These are phyloP conservation scores for Dynastes hyllus DNA, from an alignment of 2,888 invertebrate genomes.

Conservation along the genomic window DNA sequence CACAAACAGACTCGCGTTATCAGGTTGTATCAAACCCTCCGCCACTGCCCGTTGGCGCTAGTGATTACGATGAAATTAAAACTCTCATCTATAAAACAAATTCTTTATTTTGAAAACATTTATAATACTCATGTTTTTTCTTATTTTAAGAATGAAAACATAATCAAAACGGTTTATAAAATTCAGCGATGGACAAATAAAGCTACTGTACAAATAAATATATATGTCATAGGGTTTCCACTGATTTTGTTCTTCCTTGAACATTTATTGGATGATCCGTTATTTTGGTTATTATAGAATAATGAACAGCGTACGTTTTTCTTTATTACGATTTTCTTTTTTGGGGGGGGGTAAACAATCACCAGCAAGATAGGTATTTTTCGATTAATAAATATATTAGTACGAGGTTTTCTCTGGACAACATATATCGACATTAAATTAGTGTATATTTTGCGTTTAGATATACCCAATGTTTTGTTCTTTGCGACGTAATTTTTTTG, in stretches of 20 bases:
- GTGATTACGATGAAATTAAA: not conserved
- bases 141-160: conserved; percentile 61
- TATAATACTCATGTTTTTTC: conserved; percentile 67
- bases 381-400: conserved; percentile 29
- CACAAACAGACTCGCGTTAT: no score
- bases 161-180: conserved; percentile 56
- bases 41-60: no score
- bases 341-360: conserved; percentile 62
- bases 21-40: no score
- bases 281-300: conserved; percentile 7
- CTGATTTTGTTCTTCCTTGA: conserved; percentile 33
- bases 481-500: conserved; percentile 18
- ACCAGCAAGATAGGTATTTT: conserved; percentile 61
- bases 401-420: conserved; percentile 64
- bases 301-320: conserved; percentile 61
- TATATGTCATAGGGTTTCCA: conserved; percentile 58
- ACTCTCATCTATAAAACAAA: conserved; percentile 67
- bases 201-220: conserved; percentile 66
- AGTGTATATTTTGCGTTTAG: conserved; percentile 62
- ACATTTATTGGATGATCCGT: conserved; percentile 38
- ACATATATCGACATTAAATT: conserved; percentile 70
- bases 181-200: conserved; percentile 65
- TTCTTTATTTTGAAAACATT: conserved; percentile 72
- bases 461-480: conserved; percentile 48
- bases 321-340: conserved; percentile 48